Evolutionary conservation across 2,113 vertebrate species (phyloP).

Genomic region (Melanocharis versteri): DNA sequence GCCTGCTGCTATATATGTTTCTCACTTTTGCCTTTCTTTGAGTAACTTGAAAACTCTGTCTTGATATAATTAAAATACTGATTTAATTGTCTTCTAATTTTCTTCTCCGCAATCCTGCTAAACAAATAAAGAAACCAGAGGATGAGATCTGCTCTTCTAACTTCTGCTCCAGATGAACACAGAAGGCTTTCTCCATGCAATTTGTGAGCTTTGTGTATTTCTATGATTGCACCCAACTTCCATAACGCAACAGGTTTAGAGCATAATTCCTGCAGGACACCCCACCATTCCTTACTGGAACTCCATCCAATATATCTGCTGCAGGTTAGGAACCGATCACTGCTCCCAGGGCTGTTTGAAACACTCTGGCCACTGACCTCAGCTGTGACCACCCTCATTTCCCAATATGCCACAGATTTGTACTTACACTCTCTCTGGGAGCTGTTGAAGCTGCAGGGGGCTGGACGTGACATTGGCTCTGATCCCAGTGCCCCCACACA

Average conservation of each 20-base stretch:
- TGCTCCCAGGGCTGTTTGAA: conserved; percentile 43
- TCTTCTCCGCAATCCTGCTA: not conserved
- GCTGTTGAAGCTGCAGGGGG: conserved; percentile 31
- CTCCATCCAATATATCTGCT: not conserved
- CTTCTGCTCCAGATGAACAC: not conserved
- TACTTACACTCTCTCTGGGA: conserved; percentile 65
- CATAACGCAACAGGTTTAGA: not conserved
- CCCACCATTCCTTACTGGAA: not conserved
- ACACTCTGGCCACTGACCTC: conserved; percentile 56
- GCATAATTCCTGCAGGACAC: not conserved
- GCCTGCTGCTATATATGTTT: not conserved
- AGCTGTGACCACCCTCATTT: conserved; percentile 35
- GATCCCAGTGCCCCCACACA: conserved; percentile 66
- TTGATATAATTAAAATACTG: not conserved
- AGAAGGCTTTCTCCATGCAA: not conserved
- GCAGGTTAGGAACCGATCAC: conserved; percentile 1
- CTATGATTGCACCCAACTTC: not conserved
- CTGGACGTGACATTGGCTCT: conserved; percentile 68
- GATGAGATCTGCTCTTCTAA: not conserved
- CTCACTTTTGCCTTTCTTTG: not conserved
- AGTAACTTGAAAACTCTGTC: not conserved
- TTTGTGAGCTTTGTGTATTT: not conserved
- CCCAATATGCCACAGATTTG: conserved; percentile 59
- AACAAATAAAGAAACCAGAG: not conserved
- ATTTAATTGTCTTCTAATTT: not conserved